Conservation (phyloP, 2,797 vertebrate species). For the Eulemur coronatus region DNA sequence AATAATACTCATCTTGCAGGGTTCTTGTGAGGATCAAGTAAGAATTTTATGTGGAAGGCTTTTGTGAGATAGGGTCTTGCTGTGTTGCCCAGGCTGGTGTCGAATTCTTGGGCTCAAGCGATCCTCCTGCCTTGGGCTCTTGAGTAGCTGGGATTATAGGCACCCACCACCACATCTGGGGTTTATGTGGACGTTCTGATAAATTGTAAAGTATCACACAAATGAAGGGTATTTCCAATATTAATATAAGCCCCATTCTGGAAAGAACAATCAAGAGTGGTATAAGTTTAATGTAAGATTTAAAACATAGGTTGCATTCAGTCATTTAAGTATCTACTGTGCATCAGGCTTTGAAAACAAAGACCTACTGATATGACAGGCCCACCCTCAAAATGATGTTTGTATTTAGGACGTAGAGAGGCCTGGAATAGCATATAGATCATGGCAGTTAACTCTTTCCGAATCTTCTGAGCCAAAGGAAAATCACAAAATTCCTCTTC, state of each 20-base stretch:
- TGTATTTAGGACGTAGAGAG: neutral
- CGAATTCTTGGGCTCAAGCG: neutral
- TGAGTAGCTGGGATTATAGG: neutral
- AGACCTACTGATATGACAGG: neutral
- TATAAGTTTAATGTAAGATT: neutral
- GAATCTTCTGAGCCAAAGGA: neutral
- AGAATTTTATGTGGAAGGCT: neutral
- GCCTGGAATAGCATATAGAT: neutral
- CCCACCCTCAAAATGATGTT: neutral
- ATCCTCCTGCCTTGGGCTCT: neutral
- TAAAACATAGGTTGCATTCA: neutral
- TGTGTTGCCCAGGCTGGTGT: neutral
- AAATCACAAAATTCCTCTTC: neutral
- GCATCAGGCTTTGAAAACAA: conserved; percentile 16
- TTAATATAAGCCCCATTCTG: neutral
- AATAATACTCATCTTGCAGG: neutral
- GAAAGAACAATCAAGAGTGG: neutral
- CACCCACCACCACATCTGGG: neutral
- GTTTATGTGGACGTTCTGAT: neutral
- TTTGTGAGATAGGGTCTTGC: neutral
- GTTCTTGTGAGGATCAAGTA: neutral
- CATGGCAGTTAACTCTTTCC: neutral
- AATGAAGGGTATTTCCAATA: neutral
- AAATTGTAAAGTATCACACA: neutral
- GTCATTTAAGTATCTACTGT: neutral